Evolutionary conservation across 2,888 invertebrate genomes (phyloP), one percentile per base, ranked within the genome.

Genomic region (Mimumesa dahlbomi): DNA sequence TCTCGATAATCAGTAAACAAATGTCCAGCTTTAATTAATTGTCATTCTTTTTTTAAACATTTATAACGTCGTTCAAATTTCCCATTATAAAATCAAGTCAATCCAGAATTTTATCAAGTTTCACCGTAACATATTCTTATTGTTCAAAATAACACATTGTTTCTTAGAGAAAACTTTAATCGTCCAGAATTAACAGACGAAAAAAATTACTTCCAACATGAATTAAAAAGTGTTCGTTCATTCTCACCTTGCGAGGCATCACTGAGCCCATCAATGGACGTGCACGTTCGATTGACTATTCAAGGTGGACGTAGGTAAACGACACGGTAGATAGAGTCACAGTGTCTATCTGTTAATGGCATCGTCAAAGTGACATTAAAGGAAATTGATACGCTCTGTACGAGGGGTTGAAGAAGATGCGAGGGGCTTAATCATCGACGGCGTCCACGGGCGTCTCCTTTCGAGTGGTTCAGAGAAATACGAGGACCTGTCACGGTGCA

Each of bases 351-450:
- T 64, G 71, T 64, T 71, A 67, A 75, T 75, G 71, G 65, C 67
- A 67, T 75, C 71, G 71, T 72, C 67, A 67, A 75, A 71, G 75
- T 59, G 71, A 75, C 71, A 67, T 75, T 75, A 75, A 71, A 75
- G 75, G 75, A 68, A 75, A 75, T 75, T 75, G 75, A 75, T 75
- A 75, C 64, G 52, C 54, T 43, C 18, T 38, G 54, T 36, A 40
- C 45, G 16, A 22, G 19, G 40, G 50, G 34, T 13, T 29, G 43
- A 62, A 42, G 22, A 34, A 38, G 71, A 50, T 25, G 52, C 46
- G 57, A 48, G 40, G 34, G 43, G 72, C 67, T 75, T 75, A 75
- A 75, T 75, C 71, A 75, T 65, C 56, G 63, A 34, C 61, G 65
- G 68, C 49, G 63, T 70, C 66, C 73, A n/a, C n/a, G 49, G 42